Base-by-base conservation (phyloP, 92 coral and sea anemone species). In the Palythoa caribaeorum region DNA sequence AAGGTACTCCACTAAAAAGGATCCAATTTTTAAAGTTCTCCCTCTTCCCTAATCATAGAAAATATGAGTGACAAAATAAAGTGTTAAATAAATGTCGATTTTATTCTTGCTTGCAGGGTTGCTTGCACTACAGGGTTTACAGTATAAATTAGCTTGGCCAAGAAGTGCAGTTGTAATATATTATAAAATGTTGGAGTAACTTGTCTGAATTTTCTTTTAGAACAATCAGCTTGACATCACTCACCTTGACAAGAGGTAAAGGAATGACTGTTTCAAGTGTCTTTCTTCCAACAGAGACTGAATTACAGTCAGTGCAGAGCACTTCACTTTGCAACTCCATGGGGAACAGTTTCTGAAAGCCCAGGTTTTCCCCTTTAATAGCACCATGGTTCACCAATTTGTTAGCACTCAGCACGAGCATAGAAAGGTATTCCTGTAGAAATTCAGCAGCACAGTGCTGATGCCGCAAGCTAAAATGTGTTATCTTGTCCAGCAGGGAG, bases 361-460 rank as follows among this genome's bases (percentile, higher is more conserved):
- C 17, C 53, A 73, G 9, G 55, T 51, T 14, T 7, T 19, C 8
- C 15, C 38, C 78, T 17, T 15, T 9, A 11, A 73, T 17, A 8
- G 35, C 47, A 73, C 57, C 78, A 9, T 1, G 12, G 57, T 47
- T 44, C 57, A 1, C n/a, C 14, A 73, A 37, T 3, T 73, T 51
- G n/a, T 73, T 73, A 55, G 78, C 78, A 39, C 51, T 73, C 35
- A 21, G 35, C 54, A n/a, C 78, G 38, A 73, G 78, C 21, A 73
- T 39, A 36, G 51, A 8, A 20, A 73, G 6, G 36, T 11, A 73
- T 73, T 73, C 78, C 35, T 73, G 78, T 15, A 73, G 55, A 36
- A 73, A 73, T 16, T 73, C 78, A 36, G 78, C 78, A 14, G 59
- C 53, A 15, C 78, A 14, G 53, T 73, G 78, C 55, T 73, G 78